phyloP scores from a whole-genome alignment of 35 echinoderm and acorn worm species.

The Ptychodera flava region DNA sequence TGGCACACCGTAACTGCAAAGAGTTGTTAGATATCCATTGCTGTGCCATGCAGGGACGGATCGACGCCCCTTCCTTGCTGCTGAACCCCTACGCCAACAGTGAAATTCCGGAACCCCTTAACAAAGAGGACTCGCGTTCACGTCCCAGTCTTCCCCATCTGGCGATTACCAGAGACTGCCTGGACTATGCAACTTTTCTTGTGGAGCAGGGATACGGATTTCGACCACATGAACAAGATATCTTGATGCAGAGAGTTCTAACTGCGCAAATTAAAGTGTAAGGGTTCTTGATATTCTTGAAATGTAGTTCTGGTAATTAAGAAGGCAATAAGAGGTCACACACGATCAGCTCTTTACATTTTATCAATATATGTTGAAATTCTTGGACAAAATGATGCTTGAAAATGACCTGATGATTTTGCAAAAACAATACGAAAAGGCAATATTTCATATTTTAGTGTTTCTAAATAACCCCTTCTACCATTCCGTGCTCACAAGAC shows the following conservation, averaged over 20 bases:
- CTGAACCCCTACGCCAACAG: slow-evolving; percentile 53
- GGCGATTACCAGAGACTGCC: slow-evolving; percentile 80
- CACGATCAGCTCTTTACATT: too few species aligned
- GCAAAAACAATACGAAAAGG: too few species aligned
- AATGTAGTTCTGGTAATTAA: too few species aligned
- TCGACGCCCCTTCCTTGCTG: slow-evolving; percentile 73
- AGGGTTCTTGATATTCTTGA: neutral
- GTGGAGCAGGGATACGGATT: slow-evolving; percentile 73
- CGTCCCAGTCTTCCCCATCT: slow-evolving; percentile 75
- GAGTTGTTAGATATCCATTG: slow-evolving; percentile 87
- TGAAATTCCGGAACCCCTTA: slow-evolving; percentile 24
- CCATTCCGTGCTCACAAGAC: too few species aligned
- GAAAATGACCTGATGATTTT: too few species aligned
- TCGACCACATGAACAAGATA: slow-evolving; percentile 84
- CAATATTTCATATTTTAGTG: too few species aligned
- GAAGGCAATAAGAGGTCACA: too few species aligned
- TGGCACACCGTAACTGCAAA: slow-evolving; percentile 84
- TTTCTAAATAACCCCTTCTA: too few species aligned
- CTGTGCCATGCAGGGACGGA: slow-evolving; percentile 96
- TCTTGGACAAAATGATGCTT: too few species aligned
- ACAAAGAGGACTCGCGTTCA: slow-evolving; percentile 49
- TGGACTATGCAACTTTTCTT: slow-evolving; percentile 71
- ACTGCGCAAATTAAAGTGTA: slow-evolving; percentile 90
- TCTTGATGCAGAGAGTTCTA: slow-evolving; percentile 69
- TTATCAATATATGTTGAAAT: too few species aligned